Evolutionary conservation across 1,140 invertebrate genomes (phyloP), one percentile per base, ranked within the genome.

Genomic region (Pissodes strobi): DNA sequence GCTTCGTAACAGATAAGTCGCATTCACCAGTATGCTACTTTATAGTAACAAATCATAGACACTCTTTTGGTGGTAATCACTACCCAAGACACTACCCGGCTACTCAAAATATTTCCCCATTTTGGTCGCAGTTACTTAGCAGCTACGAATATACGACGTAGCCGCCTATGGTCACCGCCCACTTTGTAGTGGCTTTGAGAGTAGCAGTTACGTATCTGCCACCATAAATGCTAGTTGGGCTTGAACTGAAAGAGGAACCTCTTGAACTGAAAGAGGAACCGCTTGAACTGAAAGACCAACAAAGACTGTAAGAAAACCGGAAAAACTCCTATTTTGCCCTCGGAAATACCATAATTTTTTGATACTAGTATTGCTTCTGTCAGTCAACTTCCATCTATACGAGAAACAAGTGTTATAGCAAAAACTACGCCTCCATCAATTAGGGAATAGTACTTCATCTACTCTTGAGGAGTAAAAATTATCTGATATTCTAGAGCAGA

Each of bases 401-500:
- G 1, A 27, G 9, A 60, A 12, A 52, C 57, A 22, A 49, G 1
- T 19, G 18, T 60, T 22, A 19, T 60, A 25, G 30, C 4, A 38
- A 45, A 60, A 60, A 48, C 41, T 22, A 43, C 39, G 23, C 55
- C 55, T 2, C 1, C n/a, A 23, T 21, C 12, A 58, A 58, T 13
- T 12, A 17, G 5, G 17, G 15, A 56, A 23, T 39, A 2, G 30
- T 4, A 51, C n/a, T n/a, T n/a, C n/a, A n/a, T n/a, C 1, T 4
- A 41, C 37, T 27, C 4, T 27, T 5, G 25, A 27, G 9, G 9
- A 27, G 9, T 25, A 23, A 45, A 23, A 58, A 12, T 37, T 58
- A 19, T 45, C 55, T 1, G 52, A 56, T 56, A 56, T 56, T 21
- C 23, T 56, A 23, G 30, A 56, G 18, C 52, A 38, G 17, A 38